Conservation (phyloP, 2,888 invertebrate species). For the Cosmopolites sordidus region DNA sequence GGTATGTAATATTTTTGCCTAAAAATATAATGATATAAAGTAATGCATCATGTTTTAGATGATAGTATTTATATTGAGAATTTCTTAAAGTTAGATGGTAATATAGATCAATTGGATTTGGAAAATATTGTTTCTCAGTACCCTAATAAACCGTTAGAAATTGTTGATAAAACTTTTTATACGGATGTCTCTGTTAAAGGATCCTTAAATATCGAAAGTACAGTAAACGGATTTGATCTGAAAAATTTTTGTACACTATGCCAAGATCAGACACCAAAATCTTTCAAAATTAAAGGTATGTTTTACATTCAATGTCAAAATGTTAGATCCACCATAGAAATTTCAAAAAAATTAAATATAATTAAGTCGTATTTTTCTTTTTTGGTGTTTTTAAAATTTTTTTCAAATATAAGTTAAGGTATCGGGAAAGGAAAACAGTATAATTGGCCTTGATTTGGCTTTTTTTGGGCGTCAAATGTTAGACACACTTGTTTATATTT, state of each 20-base stretch:
- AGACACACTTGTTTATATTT: too few species aligned
- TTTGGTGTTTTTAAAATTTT: too few species aligned
- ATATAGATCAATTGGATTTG: slow-evolving; percentile 46
- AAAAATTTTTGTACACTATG: slow-evolving; percentile 41
- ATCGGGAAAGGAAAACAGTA: too few species aligned
- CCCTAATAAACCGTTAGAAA: slow-evolving; percentile 29
- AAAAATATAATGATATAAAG: background rate
- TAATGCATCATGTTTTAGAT: slow-evolving; percentile 30
- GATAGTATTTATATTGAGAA: slow-evolving; percentile 29
- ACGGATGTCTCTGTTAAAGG: slow-evolving; percentile 40
- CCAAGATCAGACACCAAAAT: slow-evolving; percentile 33
- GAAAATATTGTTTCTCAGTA: slow-evolving; percentile 45
- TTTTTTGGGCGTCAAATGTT: too few species aligned
- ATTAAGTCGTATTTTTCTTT: too few species aligned
- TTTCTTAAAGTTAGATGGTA: slow-evolving; percentile 37
- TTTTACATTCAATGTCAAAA: too few species aligned
- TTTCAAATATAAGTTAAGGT: too few species aligned
- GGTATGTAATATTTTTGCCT: slow-evolving; percentile 34
- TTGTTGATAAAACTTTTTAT: slow-evolving; percentile 38
- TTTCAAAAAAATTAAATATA: too few species aligned
- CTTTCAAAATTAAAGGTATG: slow-evolving; percentile 42
- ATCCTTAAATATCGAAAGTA: slow-evolving; percentile 34
- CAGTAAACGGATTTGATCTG: slow-evolving; percentile 37
- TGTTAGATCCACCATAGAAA: too few species aligned
- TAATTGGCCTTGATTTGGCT: too few species aligned